These are phyloP conservation scores for Plusia festucae DNA, from an alignment of 2,888 invertebrate species.

Conservation along the genomic window DNA sequence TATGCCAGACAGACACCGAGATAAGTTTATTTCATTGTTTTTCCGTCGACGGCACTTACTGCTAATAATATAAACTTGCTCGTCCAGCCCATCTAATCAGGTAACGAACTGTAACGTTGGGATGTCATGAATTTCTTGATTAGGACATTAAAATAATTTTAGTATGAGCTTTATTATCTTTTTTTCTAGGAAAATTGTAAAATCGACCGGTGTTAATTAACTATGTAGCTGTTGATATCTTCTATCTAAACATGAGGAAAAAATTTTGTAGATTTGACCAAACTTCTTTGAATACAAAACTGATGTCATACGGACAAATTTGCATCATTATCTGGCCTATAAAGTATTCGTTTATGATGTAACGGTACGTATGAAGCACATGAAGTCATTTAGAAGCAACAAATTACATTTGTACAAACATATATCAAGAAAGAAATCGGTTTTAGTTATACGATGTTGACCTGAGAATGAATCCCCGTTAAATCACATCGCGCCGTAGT, in stretches of 20 bases:
- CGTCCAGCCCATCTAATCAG: slow-evolving; percentile 41
- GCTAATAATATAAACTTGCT: slow-evolving; percentile 36
- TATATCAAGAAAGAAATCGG: too few species aligned
- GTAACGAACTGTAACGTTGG: slow-evolving; percentile 50
- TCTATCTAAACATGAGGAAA: background rate
- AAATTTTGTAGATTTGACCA: slow-evolving; percentile 28
- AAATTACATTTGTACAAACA: too few species aligned
- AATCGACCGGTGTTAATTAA: background rate
- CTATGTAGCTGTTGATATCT: background rate
- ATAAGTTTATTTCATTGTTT: slow-evolving; percentile 45
- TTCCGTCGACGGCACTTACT: slow-evolving; percentile 26
- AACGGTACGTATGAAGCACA: slow-evolving; percentile 43
- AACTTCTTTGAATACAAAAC: slow-evolving; percentile 27
- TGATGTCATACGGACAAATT: slow-evolving; percentile 42
- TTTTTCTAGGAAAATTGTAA: background rate
- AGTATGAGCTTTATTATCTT: slow-evolving; percentile 2
- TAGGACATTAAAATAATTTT: slow-evolving; percentile 63
- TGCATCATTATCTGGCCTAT: slow-evolving; percentile 49
- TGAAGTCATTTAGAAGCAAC: slow-evolving; percentile 54
- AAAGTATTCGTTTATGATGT: slow-evolving; percentile 56
- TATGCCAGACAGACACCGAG: slow-evolving; percentile 30
- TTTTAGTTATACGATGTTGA: too few species aligned
- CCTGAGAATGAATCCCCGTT: too few species aligned
- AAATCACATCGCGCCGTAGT: too few species aligned
- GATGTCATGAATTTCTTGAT: slow-evolving; percentile 71